Conservation (phyloP, 2,113 vertebrate genomes). For the Caretta caretta region DNA sequence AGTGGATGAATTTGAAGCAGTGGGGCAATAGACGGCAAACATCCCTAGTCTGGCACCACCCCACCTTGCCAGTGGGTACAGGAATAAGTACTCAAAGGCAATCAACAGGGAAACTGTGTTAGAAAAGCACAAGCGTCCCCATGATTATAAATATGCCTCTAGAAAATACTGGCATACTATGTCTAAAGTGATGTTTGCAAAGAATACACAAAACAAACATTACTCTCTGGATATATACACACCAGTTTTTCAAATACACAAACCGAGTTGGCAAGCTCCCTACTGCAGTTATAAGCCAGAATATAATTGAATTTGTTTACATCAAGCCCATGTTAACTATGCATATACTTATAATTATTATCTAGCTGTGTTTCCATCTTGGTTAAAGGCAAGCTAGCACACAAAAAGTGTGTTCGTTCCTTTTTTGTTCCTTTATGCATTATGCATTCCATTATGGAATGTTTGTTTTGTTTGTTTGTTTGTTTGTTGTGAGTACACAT, state of each 20-base stretch:
- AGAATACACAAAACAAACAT: neutral
- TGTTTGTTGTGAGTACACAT: neutral
- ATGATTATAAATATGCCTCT: rapidly evolving
- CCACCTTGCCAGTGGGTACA: neutral
- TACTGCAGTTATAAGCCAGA: neutral
- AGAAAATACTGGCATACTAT: neutral
- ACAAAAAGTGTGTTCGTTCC: neutral
- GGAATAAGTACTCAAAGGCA: neutral
- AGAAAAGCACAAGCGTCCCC: conserved; percentile 40
- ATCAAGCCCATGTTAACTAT: neutral
- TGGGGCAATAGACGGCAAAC: neutral
- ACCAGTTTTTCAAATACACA: neutral
- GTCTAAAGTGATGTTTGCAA: neutral
- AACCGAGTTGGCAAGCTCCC: neutral
- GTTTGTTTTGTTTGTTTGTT: neutral
- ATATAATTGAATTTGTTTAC: neutral
- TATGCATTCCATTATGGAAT: neutral
- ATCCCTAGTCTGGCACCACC: neutral
- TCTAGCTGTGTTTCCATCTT: neutral
- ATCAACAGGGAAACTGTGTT: neutral
- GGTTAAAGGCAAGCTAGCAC: neutral
- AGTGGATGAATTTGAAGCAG: neutral
- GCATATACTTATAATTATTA: neutral
- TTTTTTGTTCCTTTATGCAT: neutral
- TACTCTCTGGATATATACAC: neutral